These are phyloP conservation scores for Laticauda laticaudata DNA, from an alignment of 2,113 vertebrate species.

Conservation along the genomic window DNA sequence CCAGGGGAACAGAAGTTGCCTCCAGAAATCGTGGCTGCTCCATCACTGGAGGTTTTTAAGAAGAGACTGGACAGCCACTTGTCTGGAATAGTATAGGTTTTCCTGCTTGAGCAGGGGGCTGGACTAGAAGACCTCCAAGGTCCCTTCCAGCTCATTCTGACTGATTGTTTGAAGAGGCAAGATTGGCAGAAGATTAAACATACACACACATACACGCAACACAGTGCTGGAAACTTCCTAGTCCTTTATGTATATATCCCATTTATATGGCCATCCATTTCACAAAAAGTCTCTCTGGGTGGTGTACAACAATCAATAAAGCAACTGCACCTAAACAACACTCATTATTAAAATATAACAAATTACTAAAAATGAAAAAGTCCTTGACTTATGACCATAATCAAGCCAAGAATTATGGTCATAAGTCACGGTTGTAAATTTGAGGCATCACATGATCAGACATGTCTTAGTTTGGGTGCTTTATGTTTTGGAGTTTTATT, in stretches of 20 bases:
- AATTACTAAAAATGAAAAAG: background rate
- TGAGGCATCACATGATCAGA: background rate
- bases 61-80: background rate
- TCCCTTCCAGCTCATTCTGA: background rate
- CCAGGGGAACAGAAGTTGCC: background rate
- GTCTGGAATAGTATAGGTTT: no score
- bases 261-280: background rate
- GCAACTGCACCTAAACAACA: background rate
- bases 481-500: background rate
- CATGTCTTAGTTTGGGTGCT: background rate
- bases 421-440: background rate
- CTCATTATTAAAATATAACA: background rate
- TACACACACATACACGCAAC: background rate
- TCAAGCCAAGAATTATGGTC: background rate
- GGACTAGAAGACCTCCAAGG: background rate
- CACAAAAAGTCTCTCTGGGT: background rate
- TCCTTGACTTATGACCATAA: background rate
- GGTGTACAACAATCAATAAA: background rate
- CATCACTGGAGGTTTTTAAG: background rate
- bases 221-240: background rate
- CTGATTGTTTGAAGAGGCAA: background rate
- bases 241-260: background rate
- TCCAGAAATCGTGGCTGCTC: background rate
- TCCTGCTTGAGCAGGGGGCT: background rate
- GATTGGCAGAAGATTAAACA: background rate